Evolutionary conservation across 1,140 invertebrate genomes (phyloP).

Genomic region (Ceratoteleas bidentatus): DNA sequence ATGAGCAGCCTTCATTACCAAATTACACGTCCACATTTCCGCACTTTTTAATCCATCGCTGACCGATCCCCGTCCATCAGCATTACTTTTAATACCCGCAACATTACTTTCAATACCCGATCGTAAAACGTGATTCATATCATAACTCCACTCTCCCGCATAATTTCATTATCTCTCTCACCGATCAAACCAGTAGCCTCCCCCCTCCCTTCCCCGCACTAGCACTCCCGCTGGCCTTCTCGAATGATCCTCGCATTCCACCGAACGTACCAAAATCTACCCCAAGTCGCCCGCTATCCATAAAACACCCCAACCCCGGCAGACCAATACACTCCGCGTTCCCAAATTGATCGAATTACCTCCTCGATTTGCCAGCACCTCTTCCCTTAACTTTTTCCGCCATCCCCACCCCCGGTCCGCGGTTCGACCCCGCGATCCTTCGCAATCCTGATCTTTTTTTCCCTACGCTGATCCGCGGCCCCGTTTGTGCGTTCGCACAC

Average conservation of each 20-base stretch:
- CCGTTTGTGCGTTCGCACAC: slow-evolving; percentile 15
- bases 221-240: background rate
- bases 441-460: slow-evolving; percentile 19
- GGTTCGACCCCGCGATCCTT: too few species aligned
- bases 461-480: background rate
- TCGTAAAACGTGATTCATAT: slow-evolving; percentile 13
- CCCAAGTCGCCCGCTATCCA: slow-evolving; percentile 8
- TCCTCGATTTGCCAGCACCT: too few species aligned
- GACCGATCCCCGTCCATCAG: too few species aligned
- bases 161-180: slow-evolving; percentile 29
- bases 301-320: slow-evolving; percentile 18
- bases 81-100: background rate
- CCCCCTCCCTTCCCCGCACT: too few species aligned
- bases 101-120: slow-evolving; percentile 15
- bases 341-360: slow-evolving; percentile 10
- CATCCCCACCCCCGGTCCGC: too few species aligned
- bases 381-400: too few species aligned
- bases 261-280: slow-evolving; percentile 5
- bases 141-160: slow-evolving; percentile 1
- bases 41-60: too few species aligned
- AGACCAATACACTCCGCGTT: slow-evolving; percentile 13
- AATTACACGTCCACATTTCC: too few species aligned
- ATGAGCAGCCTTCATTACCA: too few species aligned
- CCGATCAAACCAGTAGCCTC: slow-evolving; percentile 18
- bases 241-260: slow-evolving; percentile 16